Conservation (phyloP, 2,888 invertebrate species). For the Acholoe squamosa region DNA sequence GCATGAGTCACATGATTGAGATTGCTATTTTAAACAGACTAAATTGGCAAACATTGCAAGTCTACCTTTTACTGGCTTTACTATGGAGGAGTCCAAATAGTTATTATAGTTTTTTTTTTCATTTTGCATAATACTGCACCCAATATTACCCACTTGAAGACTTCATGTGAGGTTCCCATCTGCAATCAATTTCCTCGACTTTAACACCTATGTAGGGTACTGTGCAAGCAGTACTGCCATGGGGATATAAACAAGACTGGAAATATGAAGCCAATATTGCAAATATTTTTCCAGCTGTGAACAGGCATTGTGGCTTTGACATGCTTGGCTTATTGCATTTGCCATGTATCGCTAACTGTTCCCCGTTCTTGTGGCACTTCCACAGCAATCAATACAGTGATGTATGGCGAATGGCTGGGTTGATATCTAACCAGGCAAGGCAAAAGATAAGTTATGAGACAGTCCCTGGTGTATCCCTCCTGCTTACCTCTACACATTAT, state of each 20-base stretch:
- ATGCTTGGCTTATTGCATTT: background rate
- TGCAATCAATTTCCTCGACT: background rate
- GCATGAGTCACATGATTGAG: background rate
- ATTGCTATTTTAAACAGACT: background rate
- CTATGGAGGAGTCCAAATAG: too few species aligned
- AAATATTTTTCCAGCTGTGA: constrained; percentile 13
- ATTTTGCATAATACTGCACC: background rate
- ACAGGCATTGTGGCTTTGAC: background rate
- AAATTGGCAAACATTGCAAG: too few species aligned
- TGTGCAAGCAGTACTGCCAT: background rate
- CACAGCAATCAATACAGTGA: background rate
- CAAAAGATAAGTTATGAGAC: too few species aligned
- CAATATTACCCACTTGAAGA: background rate
- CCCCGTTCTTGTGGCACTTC: background rate
- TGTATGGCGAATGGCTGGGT: too few species aligned
- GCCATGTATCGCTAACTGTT: background rate
- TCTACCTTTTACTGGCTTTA: too few species aligned
- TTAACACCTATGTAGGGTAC: background rate
- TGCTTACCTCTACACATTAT: too few species aligned
- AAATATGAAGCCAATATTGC: constrained; percentile 27
- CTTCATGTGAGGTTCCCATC: background rate
- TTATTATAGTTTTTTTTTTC: too few species aligned
- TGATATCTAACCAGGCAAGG: too few species aligned
- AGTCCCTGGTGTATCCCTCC: too few species aligned
- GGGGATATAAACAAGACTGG: background rate